Base-by-base conservation (phyloP, 2,113 vertebrate species). In the Erpornis zantholeuca region DNA sequence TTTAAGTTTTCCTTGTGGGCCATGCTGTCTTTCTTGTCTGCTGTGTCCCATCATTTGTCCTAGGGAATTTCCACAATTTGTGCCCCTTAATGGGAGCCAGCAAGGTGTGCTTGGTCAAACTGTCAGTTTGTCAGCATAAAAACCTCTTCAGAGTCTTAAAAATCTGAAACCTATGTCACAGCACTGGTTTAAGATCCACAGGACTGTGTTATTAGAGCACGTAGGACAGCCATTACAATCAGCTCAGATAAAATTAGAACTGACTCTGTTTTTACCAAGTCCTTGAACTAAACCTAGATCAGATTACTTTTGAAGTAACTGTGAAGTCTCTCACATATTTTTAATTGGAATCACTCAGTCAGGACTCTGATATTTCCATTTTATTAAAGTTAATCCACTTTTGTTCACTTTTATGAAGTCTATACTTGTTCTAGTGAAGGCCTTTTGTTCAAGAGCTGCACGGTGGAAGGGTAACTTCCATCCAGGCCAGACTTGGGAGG, bases 251-350 rank as follows among this genome's bases (percentile, higher is more conserved):
- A 93, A 96, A 92, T 94, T 95, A 95, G 94, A 92, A 72, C 56
- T 66, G 54, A 38, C 71, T 94, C 75, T 86, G 59, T 86, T 64
- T 85, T 96, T 89, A 95, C 40, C 40, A 86, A 94, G 94, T 87
- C 95, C 93, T 96, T 96, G 95, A 96, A 95, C 78, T 92, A 90
- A 92, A 95, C 92, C 69, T 94, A 65, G 40, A 86, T 93, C 53
- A 82, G 65, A 35, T 92, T 78, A 68, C 60, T 80, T 90, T 53
- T 88, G 68, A 81, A 72, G 38, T 44, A 80, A 63, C 76, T 71
- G 25, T 65, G 68, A 88, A 35, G 75, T 71, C 47, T 90, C 38
- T 86, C 60, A 18, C 40, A 11, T 59, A 52, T 83, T 92, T 90
- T 90, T 81, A 96, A 83, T 80, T 85, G 64, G n/a, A 90, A 29